Evolutionary conservation across 2,888 invertebrate genomes (phyloP).

Genomic region (Phlogophora meticulosa): DNA sequence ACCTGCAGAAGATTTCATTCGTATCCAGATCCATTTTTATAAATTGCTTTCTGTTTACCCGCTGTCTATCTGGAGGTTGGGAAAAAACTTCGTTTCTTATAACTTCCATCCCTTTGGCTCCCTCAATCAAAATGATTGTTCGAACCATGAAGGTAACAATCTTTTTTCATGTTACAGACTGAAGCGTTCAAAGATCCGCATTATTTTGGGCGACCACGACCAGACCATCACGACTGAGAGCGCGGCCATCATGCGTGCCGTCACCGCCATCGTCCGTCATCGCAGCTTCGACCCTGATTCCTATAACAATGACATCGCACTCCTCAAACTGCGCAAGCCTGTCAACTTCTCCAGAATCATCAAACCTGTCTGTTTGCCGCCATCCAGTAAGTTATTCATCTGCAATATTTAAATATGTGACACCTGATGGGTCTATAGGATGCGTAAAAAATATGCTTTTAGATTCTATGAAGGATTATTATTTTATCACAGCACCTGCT

Average conservation of each 20-base stretch:
- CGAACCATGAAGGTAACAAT: neutral
- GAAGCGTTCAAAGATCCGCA: conserved; percentile 95
- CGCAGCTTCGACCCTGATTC: conserved; percentile 96
- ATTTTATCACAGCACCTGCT: too few species aligned
- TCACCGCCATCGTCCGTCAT: conserved; percentile 94
- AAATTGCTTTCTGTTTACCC: too few species aligned
- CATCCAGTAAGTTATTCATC: conserved; percentile 91
- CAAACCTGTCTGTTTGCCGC: conserved; percentile 95
- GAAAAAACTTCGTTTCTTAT: too few species aligned
- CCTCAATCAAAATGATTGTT: too few species aligned
- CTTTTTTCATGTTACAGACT: conserved; percentile 88
- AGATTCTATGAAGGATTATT: neutral
- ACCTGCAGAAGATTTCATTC: too few species aligned
- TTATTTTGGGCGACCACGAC: conserved; percentile 96
- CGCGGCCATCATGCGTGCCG: conserved; percentile 95
- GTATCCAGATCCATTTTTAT: too few species aligned
- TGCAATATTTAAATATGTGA: neutral
- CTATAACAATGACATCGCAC: conserved; percentile 96
- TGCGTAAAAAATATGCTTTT: neutral
- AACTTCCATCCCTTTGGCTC: neutral
- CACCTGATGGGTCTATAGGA: too few species aligned
- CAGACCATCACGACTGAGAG: conserved; percentile 95
- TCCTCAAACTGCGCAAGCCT: conserved; percentile 94
- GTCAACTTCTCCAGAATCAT: conserved; percentile 94
- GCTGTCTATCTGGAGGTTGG: too few species aligned